Percentiles rank a stretch among this genome's conserved stretches.
Evolutionary conservation across 2,113 vertebrate genomes (phyloP).

Genomic region (Spilogale gracilis): DNA sequence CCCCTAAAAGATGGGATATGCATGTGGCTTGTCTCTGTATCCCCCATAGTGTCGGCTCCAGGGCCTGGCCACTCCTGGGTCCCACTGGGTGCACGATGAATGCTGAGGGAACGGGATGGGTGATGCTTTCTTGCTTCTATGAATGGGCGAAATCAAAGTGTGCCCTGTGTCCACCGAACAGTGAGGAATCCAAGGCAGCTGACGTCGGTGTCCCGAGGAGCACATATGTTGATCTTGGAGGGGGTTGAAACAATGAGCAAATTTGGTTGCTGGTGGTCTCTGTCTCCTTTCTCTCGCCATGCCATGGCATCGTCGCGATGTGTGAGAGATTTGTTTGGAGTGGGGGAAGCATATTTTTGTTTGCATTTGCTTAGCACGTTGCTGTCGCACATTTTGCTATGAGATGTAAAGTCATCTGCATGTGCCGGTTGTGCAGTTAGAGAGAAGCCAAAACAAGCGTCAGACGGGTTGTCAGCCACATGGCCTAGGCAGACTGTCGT

Average conservation of each 20-base stretch:
- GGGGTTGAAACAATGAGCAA: conserved; percentile 11
- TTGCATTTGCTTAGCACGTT: conserved; percentile 85
- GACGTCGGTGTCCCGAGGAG: background rate
- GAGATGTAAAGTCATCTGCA: conserved; percentile 85
- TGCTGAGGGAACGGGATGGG: background rate
- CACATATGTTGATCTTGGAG: background rate
- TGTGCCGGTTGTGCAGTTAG: conserved; percentile 76
- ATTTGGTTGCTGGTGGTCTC: conserved; percentile 22
- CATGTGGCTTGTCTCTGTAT: background rate
- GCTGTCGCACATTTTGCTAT: conserved; percentile 82
- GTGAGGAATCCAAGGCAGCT: background rate
- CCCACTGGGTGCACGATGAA: background rate
- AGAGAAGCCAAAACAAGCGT: conserved; percentile 81
- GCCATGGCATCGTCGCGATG: background rate
- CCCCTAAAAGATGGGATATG: background rate
- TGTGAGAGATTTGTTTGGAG: conserved; percentile 83
- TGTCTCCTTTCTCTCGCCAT: conserved; percentile 67
- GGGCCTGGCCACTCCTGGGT: background rate
- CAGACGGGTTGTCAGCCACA: conserved; percentile 79
- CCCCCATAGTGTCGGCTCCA: background rate
- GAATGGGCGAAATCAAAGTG: background rate
- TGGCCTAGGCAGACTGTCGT: conserved; percentile 79
- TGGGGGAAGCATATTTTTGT: conserved; percentile 85
- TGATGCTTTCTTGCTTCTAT: background rate
- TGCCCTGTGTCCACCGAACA: background rate